These are phyloP conservation scores for Altica lythri DNA, from an alignment of 2,888 invertebrate genomes.

Conservation along the genomic window DNA sequence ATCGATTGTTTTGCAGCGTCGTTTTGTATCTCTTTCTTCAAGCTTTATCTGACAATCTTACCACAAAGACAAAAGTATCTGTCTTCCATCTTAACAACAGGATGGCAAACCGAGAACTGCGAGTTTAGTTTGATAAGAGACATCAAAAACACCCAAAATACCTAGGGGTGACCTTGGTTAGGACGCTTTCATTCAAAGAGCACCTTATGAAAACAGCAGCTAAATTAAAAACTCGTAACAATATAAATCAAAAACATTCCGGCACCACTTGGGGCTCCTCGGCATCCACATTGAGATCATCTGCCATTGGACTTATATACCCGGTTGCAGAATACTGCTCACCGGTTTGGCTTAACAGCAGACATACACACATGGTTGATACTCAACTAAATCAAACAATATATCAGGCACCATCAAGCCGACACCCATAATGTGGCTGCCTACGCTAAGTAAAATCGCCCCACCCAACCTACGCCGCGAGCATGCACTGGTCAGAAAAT, in stretches of 20 bases:
- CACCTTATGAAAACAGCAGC: too few species aligned
- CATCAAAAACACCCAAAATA: neutral
- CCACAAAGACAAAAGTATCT: neutral
- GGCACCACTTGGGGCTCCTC: too few species aligned
- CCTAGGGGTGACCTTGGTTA: constrained; percentile 1
- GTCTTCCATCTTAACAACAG: constrained; percentile 2
- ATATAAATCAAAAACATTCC: too few species aligned
- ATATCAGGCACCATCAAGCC: constrained; percentile 19
- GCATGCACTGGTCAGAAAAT: constrained; percentile 10
- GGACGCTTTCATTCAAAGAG: too few species aligned
- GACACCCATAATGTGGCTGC: constrained; percentile 8
- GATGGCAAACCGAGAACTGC: neutral
- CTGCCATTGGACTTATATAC: neutral
- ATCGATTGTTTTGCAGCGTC: too few species aligned
- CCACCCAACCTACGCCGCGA: neutral
- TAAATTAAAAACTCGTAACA: too few species aligned
- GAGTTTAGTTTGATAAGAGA: neutral
- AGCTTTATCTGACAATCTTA: too few species aligned
- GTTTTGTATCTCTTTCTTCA: too few species aligned
- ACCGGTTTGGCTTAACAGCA: constrained; percentile 24
- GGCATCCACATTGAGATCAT: too few species aligned
- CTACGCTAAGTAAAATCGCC: neutral
- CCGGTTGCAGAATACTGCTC: constrained; percentile 17
- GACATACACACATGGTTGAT: constrained; percentile 15
- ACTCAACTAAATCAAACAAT: constrained; percentile 19